phyloP scores from a whole-genome alignment of 2,113 vertebrate genomes.

The Nerophis ophidion region DNA sequence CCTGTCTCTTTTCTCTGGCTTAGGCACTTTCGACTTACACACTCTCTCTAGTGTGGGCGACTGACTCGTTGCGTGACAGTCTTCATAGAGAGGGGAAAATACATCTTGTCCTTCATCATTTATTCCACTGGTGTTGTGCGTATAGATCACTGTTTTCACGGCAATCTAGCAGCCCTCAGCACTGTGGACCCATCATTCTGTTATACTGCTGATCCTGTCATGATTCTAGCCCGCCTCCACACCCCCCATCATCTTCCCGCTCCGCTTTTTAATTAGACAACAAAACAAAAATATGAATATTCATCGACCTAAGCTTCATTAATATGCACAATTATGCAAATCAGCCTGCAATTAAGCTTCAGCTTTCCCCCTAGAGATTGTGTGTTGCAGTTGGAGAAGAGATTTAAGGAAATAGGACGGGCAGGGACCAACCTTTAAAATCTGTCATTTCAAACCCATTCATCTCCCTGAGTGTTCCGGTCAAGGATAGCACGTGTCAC shows the following conservation, averaged over 20 bases:
- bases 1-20: constrained; percentile 10
- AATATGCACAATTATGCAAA: constrained; percentile 98
- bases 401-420: constrained; percentile 50
- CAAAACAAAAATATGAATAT: constrained; percentile 93
- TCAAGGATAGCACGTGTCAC: constrained; percentile 26
- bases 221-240: constrained; percentile 46
- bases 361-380: constrained; percentile 69
- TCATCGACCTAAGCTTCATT: constrained; percentile 78
- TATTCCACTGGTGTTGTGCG: constrained; percentile 50
- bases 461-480: constrained; percentile 34
- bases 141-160: constrained; percentile 70
- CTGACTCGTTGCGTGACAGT: constrained; percentile 58
- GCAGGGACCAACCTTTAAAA: constrained; percentile 62
- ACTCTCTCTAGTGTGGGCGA: constrained; percentile 43
- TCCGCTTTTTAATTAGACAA: constrained; percentile 86
- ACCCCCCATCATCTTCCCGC: constrained; percentile 33
- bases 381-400: constrained; percentile 48
- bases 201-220: constrained; percentile 69
- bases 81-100: constrained; percentile 43
- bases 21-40: constrained; percentile 7
- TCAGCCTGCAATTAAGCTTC: constrained; percentile 83
- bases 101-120: constrained; percentile 55
- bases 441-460: constrained; percentile 37
- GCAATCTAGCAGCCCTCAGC: constrained; percentile 60
- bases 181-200: constrained; percentile 66